Evolutionary conservation across 2,797 vertebrate species (phyloP).

Genomic region (Semotilus atromaculatus): DNA sequence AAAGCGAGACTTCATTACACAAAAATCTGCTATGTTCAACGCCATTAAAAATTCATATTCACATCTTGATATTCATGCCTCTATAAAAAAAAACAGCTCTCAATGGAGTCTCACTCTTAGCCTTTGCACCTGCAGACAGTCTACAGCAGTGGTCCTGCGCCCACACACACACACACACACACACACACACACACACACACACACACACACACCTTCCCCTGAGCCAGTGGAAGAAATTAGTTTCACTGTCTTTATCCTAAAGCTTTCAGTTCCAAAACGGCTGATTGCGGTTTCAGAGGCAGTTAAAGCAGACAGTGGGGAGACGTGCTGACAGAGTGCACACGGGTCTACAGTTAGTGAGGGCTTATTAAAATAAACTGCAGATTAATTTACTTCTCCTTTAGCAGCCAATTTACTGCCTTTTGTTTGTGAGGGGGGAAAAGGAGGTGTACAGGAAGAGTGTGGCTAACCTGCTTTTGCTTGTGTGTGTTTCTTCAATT

Average conservation of each 20-base stretch:
- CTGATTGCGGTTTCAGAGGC: conserved; percentile 63
- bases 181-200: conserved; percentile 22
- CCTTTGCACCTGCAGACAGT: conserved; percentile 59
- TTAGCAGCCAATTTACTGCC: conserved; percentile 53
- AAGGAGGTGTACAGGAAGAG: conserved; percentile 16
- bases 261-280: conserved; percentile 54
- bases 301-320: conserved; percentile 45
- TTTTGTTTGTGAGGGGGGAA: conserved; percentile 51
- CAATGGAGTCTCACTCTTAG: conserved; percentile 47
- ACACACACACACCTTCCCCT: conserved; percentile 47
- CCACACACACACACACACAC: conserved; percentile 32
- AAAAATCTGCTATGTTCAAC: conserved; percentile 38
- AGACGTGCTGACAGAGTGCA: conserved; percentile 29
- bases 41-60: conserved; percentile 46
- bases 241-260: conserved; percentile 61
- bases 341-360: conserved; percentile 34
- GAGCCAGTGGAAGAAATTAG: conserved; percentile 59
- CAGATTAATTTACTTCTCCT: conserved; percentile 59
- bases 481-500: neutral
- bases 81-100: conserved; percentile 55
- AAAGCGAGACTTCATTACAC: conserved; percentile 53
- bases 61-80: conserved; percentile 57
- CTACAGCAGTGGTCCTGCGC: conserved; percentile 4
- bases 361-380: conserved; percentile 59
- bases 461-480: neutral